Evolutionary conservation across 2,888 invertebrate genomes (phyloP).

Genomic region (Tuta absoluta): DNA sequence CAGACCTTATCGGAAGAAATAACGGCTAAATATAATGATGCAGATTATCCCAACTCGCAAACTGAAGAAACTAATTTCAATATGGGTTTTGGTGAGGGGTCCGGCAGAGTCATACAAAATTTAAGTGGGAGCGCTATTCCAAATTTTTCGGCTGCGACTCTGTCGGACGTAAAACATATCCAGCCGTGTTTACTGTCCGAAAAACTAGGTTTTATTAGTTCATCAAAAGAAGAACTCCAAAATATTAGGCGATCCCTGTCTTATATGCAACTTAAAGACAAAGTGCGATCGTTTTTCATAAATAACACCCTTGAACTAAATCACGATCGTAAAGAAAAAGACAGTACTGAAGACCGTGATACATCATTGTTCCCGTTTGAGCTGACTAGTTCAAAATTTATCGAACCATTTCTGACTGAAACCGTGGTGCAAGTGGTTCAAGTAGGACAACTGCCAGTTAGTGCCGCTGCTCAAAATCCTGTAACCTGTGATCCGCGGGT

Average conservation of each 20-base stretch:
- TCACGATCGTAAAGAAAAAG: constrained; percentile 43
- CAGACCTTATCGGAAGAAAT: constrained; percentile 67
- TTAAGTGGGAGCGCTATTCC: constrained; percentile 60
- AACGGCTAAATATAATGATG: constrained; percentile 46
- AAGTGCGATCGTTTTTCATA: constrained; percentile 64
- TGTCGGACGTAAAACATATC: constrained; percentile 81
- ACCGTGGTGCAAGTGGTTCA: constrained; percentile 82
- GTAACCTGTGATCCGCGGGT: constrained; percentile 74
- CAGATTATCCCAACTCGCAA: constrained; percentile 43
- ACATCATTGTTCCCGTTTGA: constrained; percentile 61
- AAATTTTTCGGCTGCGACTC: constrained; percentile 80
- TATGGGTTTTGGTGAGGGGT: constrained; percentile 82
- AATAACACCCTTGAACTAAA: constrained; percentile 56
- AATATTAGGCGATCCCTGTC: constrained; percentile 49
- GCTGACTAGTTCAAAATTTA: constrained; percentile 81
- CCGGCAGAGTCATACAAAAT: constrained; percentile 80
- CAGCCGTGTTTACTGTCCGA: constrained; percentile 74
- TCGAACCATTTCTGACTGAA: constrained; percentile 73
- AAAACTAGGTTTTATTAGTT: constrained; percentile 36
- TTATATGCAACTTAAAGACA: constrained; percentile 58
- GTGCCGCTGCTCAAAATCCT: constrained; percentile 72
- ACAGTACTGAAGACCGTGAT: constrained; percentile 26
- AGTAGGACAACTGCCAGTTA: constrained; percentile 75
- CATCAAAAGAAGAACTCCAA: constrained; percentile 43
- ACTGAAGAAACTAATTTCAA: constrained; percentile 67